Evolutionary conservation across 2,888 invertebrate genomes (phyloP).

Genomic region (Glyphotaelius pellucidus): DNA sequence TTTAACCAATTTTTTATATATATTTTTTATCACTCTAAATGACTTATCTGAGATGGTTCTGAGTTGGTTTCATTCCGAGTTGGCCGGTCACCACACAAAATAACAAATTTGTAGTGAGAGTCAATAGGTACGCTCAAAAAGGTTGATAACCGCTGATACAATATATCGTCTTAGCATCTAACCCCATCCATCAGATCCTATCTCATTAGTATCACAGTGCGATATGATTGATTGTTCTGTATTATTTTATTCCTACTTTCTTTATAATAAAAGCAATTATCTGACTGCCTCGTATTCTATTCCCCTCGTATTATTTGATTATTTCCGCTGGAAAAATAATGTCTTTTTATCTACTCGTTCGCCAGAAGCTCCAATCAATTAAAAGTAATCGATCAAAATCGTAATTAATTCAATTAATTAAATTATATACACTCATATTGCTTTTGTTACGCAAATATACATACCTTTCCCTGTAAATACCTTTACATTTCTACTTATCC

Average conservation of each 20-base stretch:
- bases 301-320: not conserved
- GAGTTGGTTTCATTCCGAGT: too few relatives aligned
- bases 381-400: not conserved
- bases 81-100: too few relatives aligned
- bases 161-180: not conserved
- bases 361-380: not conserved
- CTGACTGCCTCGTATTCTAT: not conserved
- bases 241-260: not conserved
- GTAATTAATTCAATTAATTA: not conserved
- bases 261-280: not conserved
- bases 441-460: too few relatives aligned
- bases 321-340: not conserved
- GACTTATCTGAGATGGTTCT: too few relatives aligned
- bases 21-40: too few relatives aligned
- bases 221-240: slow-evolving; percentile 13
- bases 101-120: too few relatives aligned
- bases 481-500: too few relatives aligned
- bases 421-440: not conserved
- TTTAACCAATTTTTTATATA: too few relatives aligned
- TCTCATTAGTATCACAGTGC: slow-evolving; percentile 3
- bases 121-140: too few relatives aligned
- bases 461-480: too few relatives aligned
- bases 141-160: too few relatives aligned
- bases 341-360: not conserved
- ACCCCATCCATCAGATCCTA: slow-evolving; percentile 27